phyloP scores from a whole-genome alignment of 1,140 invertebrate species.

The Drosophila guanche region DNA sequence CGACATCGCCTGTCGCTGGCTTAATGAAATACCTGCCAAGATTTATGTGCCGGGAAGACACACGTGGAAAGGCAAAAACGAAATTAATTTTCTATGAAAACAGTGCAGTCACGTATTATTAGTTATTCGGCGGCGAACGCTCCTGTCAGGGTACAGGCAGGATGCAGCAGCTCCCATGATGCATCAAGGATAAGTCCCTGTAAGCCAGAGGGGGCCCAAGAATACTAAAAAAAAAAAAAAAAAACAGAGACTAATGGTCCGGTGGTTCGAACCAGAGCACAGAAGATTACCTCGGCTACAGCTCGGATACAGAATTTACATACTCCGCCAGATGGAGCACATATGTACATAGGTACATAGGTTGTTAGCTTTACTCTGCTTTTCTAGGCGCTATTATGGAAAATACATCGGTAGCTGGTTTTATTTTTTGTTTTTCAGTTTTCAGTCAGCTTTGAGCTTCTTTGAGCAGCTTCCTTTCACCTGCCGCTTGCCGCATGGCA shows the following conservation, averaged over 20 bases:
- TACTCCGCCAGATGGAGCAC: neutral
- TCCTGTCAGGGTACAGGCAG: neutral
- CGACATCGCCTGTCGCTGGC: conserved; percentile 59
- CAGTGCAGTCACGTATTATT: conserved; percentile 58
- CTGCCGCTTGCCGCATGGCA: conserved; percentile 11
- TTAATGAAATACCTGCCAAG: conserved; percentile 78
- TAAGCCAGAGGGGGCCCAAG: no score
- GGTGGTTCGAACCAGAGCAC: conserved; percentile 1
- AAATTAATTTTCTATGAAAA: conserved; percentile 59
- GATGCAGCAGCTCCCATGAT: no score
- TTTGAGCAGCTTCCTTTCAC: conserved; percentile 33
- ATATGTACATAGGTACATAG: no score
- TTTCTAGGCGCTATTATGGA: conserved; percentile 38
- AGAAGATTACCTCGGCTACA: neutral
- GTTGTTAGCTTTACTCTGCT: neutral
- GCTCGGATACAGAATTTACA: neutral
- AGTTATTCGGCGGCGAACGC: conserved; percentile 25
- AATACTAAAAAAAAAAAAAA: neutral
- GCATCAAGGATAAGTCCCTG: no score
- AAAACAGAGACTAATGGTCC: conserved; percentile 19
- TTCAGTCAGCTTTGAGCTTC: neutral
- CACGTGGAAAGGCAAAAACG: conserved; percentile 29
- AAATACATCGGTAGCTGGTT: conserved; percentile 33
- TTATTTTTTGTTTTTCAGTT: conserved; percentile 23
- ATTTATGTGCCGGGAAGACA: conserved; percentile 62